Percentiles rank a stretch among this genome's conserved stretches.
Conservation (phyloP, 92 coral and sea anemone genomes). For the Zoanthus sociatus region DNA sequence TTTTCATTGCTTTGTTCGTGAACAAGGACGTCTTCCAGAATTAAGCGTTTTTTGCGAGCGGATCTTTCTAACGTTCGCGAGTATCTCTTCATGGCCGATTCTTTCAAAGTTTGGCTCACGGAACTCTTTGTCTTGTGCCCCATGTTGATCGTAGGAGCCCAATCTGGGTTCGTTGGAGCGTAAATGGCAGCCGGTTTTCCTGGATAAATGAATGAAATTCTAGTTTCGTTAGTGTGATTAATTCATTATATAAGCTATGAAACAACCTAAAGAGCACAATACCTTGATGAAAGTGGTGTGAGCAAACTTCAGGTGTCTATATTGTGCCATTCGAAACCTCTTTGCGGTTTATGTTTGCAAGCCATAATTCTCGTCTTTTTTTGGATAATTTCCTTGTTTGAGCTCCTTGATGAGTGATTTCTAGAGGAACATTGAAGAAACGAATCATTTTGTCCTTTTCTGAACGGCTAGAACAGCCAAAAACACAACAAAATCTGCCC, state of each 20-base stretch:
- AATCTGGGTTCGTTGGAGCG: constrained; percentile 59
- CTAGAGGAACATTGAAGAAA: constrained; percentile 45
- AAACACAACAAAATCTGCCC: constrained; percentile 71
- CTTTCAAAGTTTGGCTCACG: constrained; percentile 22
- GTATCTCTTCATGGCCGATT: not conserved
- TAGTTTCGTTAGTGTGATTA: not conserved
- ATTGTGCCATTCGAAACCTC: constrained; percentile 59
- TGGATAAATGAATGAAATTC: constrained; percentile 23
- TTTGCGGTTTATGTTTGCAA: constrained; percentile 65
- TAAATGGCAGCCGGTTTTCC: constrained; percentile 66
- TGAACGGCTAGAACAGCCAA: constrained; percentile 62
- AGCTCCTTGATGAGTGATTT: constrained; percentile 59
- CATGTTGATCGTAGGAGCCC: not conserved
- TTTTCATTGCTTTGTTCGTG: too few species aligned
- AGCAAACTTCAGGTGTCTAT: constrained; percentile 66
- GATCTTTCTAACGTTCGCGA: too few species aligned
- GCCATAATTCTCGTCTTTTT: constrained; percentile 56
- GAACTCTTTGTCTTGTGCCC: too few species aligned
- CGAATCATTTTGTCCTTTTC: constrained; percentile 58
- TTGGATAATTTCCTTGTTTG: constrained; percentile 51
- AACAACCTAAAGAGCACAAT: not conserved
- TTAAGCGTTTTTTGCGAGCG: too few species aligned
- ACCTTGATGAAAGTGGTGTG: constrained; percentile 63
- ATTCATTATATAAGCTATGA: not conserved
- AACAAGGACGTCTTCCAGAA: too few species aligned